Conservation (phyloP, 2,888 invertebrate species). For the Steromphala cineraria region DNA sequence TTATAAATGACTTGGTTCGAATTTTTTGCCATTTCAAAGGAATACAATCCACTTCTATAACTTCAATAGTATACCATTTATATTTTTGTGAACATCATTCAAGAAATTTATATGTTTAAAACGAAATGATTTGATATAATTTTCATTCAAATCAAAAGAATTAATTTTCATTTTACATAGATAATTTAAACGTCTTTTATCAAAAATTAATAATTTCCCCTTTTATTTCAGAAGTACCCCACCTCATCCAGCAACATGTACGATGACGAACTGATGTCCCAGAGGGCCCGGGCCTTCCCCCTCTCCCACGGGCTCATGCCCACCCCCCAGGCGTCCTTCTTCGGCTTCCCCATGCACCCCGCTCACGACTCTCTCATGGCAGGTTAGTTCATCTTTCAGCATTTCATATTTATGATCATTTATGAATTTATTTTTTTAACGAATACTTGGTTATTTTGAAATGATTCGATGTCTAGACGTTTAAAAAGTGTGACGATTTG, state of each 20-base stretch:
- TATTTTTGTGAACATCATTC: no score
- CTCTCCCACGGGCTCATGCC: conserved; percentile 68
- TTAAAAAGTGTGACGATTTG: no score
- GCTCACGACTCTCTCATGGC: conserved; percentile 71
- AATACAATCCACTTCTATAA: no score
- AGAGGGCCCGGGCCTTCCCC: conserved; percentile 68
- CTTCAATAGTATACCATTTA: no score
- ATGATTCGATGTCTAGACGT: no score
- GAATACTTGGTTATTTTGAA: no score
- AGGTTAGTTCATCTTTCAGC: conserved; percentile 51
- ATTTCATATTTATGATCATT: background rate
- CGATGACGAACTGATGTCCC: conserved; percentile 69
- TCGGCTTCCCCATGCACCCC: conserved; percentile 73
- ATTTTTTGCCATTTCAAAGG: no score
- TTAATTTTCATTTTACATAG: no score
- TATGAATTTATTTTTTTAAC: background rate
- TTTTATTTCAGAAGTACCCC: conserved; percentile 22
- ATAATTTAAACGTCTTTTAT: background rate
- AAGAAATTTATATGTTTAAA: no score
- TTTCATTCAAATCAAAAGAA: no score
- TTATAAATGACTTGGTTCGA: no score
- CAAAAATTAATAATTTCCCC: background rate
- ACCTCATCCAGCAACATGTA: conserved; percentile 58
- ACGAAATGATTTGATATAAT: no score
- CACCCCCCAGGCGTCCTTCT: conserved; percentile 72